A percentile compares a stretch with the other conserved stretches of the same genome.
phyloP scores from a whole-genome alignment of 2,113 vertebrate genomes.

The Cricetomys ansorgei region DNA sequence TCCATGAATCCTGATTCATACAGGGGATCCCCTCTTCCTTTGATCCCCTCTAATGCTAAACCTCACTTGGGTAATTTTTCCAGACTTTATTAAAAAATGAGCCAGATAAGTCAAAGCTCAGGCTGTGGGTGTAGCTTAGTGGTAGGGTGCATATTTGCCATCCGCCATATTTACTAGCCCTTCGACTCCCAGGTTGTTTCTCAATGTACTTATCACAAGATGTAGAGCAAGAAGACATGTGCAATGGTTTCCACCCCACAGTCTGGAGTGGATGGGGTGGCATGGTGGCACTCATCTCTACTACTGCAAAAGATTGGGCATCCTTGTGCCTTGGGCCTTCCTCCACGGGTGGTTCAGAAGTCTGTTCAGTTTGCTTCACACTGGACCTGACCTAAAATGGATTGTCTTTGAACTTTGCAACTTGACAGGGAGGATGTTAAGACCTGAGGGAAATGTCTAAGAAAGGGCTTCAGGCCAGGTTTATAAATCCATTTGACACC shows the following conservation, averaged over 20 bases:
- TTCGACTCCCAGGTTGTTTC: neutral
- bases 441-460: constrained; percentile 8
- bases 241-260: neutral
- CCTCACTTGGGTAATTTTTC: neutral
- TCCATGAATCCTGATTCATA: neutral
- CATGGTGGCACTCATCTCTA: neutral
- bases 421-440: constrained; percentile 12
- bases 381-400: constrained; percentile 13
- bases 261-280: neutral
- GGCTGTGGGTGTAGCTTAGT: neutral
- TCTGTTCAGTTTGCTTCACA: constrained; percentile 1
- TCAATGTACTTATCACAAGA: neutral
- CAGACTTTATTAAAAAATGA: constrained; percentile 25
- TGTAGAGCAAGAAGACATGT: neutral
- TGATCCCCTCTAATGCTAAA: constrained; percentile 20
- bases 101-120: neutral
- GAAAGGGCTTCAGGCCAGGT: neutral
- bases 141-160: neutral
- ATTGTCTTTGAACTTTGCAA: constrained; percentile 43
- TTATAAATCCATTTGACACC: constrained; percentile 3
- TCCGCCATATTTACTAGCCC: neutral
- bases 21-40: neutral
- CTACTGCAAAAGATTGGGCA: neutral
- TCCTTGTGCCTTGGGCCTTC: neutral
- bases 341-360: neutral